Evolutionary conservation across 2,113 vertebrate species (phyloP), one percentile per base, ranked within the genome.

Genomic region (Megaleporinus macrocephalus): DNA sequence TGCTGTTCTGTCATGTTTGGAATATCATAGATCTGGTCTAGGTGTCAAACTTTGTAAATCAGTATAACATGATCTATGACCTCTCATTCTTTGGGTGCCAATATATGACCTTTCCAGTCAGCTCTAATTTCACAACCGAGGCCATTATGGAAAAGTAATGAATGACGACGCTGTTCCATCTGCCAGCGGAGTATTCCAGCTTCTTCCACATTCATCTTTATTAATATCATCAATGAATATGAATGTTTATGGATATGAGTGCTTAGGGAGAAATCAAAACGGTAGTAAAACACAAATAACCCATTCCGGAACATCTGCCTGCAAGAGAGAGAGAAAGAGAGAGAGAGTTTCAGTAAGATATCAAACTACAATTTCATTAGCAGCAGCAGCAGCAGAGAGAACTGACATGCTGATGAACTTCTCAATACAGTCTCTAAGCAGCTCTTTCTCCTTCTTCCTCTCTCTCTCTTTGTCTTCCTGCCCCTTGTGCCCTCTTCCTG

Each of bases 191-290:
- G 41, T 27, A 53, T 68, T 33, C 62, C 61, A 51, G 61, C 36
- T 81, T 44, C 66, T 70, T 73, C 51, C 47, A 68, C 65, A 57
- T 81, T 75, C 72, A 73, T 76, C 80, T 82, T 70, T 82, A 82
- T 82, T 82, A 82, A 82, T 49, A 70, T 36, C 57, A 66, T 22
- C 73, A n/a, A 76, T 76, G 80, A 82, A 82, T 82, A 82, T 80
- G 59, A 80, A 80, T 73, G 59, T 41, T 80, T 80, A 80, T 82
- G 80, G 80, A 82, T 82, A 82, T 76, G 74, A 82, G 80, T 22
- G 63, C 73, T 76, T 24, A 55, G 73, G 75, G 73, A 82, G 73
- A 61, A 76, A 82, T 82, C 30, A 82, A 47, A 76, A 76, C 33
- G 14, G 12, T 26, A 26, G 68, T 82, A 69, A 76, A 82, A 82